Conservation (phyloP, 2,888 invertebrate genomes). For the Heliconius hortense region DNA sequence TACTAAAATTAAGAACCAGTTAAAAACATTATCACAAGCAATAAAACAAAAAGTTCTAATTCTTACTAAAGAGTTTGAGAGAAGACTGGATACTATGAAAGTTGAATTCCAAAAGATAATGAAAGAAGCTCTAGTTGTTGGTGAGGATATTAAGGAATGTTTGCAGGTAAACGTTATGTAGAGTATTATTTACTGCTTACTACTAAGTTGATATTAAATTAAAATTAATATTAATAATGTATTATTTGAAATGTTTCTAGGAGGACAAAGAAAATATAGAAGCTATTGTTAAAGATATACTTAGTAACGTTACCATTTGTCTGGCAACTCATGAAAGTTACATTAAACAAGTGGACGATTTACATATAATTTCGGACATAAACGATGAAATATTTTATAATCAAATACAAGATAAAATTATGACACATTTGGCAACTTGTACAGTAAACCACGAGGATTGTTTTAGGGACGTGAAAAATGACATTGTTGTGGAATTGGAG, state of each 20-base stretch:
- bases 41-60: constrained; percentile 50
- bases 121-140: constrained; percentile 46
- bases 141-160: constrained; percentile 52
- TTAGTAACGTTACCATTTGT: constrained; percentile 49
- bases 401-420: constrained; percentile 21
- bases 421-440: constrained; percentile 12
- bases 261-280: constrained; percentile 49
- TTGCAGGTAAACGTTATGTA: constrained; percentile 46
- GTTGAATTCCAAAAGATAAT: constrained; percentile 46
- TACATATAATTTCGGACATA: constrained; percentile 3
- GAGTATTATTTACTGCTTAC: too few species aligned
- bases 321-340: constrained; percentile 48
- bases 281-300: constrained; percentile 47
- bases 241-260: constrained; percentile 47
- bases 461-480: constrained; percentile 47
- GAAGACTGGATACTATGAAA: constrained; percentile 48
- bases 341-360: constrained; percentile 37
- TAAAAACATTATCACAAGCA: constrained; percentile 48
- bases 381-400: constrained; percentile 21
- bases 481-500: constrained; percentile 50
- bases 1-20: constrained; percentile 49
- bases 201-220: too few species aligned
- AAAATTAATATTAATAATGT: background rate
- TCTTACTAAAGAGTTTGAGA: constrained; percentile 45
- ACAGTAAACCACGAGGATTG: constrained; percentile 22